Evolutionary conservation across 2,797 vertebrate species (phyloP), one percentile per base, ranked within the genome.

Genomic region (Danio albolineatus): DNA sequence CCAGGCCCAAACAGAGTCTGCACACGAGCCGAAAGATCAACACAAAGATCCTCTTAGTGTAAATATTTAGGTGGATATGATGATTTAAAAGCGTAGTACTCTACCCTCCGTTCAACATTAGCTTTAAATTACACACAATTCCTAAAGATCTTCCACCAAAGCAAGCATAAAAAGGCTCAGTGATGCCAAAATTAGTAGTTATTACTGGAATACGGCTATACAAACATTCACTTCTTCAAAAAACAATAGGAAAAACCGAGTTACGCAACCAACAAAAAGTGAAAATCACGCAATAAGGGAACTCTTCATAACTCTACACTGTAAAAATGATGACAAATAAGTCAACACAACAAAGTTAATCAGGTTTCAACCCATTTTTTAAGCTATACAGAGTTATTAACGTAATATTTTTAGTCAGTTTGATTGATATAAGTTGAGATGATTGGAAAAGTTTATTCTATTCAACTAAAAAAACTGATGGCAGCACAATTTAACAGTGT

Each of bases 191-290:
- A 36, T 6, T 16, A 28, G 19, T 4, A 28, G 12, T 46, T 59
- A 36, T 44, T n/a, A 57, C 70, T 28, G 12, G 19, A 28, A 44
- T 59, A 73, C 2, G 5, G 14, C 28, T 9, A 51, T 39, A 38
- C 4, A 51, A 38, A 39, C 9, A 14, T 62, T 59, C 10, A 19
- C 49, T 49, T 4, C 19, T n/a, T 10, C 14, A 59, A 36, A n/a
- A 10, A 66, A 56, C 4, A 44, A 36, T n/a, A n/a, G 12, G 13
- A 14, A 70, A 64, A 44, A 28, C 12, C 39, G 6, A 17, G 13
- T 79, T 79, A 69, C 4, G 4, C 71, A 79, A 76, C 41, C 65
- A n/a, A 12, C 39, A 57, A 79, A 70, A 75, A 43, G 36, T 16
- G 13, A 64, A 16, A 62, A 21, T 79, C 5, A 28, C 28, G 17